Conservation (phyloP, 2,797 vertebrate species). For the Centropyge bicolor region DNA sequence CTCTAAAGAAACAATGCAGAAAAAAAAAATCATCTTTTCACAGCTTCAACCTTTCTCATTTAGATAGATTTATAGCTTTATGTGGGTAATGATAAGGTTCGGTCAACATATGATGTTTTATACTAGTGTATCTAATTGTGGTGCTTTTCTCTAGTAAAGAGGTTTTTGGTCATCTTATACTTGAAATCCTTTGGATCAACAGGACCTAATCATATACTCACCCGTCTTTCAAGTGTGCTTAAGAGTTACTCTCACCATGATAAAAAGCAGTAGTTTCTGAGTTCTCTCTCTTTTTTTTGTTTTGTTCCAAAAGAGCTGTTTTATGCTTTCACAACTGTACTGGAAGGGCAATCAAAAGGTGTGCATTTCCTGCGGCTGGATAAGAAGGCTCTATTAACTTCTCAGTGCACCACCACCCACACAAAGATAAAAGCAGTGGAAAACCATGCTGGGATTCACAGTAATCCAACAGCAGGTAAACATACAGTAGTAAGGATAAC, state of each 20-base stretch:
- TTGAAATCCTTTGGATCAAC: background rate
- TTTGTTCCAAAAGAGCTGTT: constrained; percentile 63
- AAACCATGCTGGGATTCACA: constrained; percentile 65
- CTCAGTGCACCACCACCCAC: constrained; percentile 72
- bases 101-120: background rate
- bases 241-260: constrained; percentile 1
- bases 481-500: constrained; percentile 51
- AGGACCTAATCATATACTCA: background rate
- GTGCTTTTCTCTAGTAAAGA: background rate
- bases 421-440: constrained; percentile 55
- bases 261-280: constrained; percentile 43
- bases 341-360: constrained; percentile 66
- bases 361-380: constrained; percentile 61
- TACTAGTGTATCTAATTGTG: background rate
- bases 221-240: background rate
- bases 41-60: background rate
- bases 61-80: background rate
- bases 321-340: constrained; percentile 46
- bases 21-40: background rate
- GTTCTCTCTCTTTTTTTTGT: constrained; percentile 69
- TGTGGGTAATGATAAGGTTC: background rate
- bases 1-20: background rate
- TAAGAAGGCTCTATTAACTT: constrained; percentile 78
- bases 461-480: constrained; percentile 78
- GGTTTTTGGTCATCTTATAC: background rate